Base-by-base conservation (phyloP, 2,888 invertebrate genomes). In the Ophion slaviceki region DNA sequence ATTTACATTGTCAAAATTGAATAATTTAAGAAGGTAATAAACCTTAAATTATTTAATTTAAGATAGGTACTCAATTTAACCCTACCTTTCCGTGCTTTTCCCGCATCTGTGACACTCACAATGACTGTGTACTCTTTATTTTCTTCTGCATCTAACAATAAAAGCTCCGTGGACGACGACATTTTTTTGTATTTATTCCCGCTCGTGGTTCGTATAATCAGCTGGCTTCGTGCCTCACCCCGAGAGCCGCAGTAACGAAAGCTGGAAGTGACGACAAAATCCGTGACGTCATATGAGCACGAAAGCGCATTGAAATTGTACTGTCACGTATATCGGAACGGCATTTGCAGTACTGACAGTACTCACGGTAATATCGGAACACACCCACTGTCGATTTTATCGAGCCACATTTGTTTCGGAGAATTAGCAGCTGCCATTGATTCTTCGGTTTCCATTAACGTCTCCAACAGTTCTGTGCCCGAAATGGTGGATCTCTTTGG, bases 291-390 rank as follows among this genome's bases (percentile, higher is more conserved):
- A 62, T 20, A 24, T 24, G 62, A 20, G n/a, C 6, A 24, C 62
- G 62, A 62, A n/a, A 62, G 62, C 62, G 62, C 62, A 24, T 24
- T 24, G 62, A 62, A 62, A 57, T 17, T 2, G 14, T 57, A 57
- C 62, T 62, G 2, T 10, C 20, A 24, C 62, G 62, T 62, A 62
- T 62, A 62, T 62, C 62, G 62, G 62, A 62, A 62, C 28, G 62
- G 24, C 62, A 62, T 62, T 62, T 24, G 62, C 24, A 24, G 62
- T 62, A 24, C 62, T 62, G 20, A 10, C 6, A 62, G 62, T 62
- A 62, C 62, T 62, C 20, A 4, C 62, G n/a, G 62, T 62, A 62
- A 62, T 62, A 62, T 24, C 62, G 62, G 24, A 62, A 24, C n/a
- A 20, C 62, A 24, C 62, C 62, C 40, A 24, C 24, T 24, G 24